Evolutionary conservation across 2,113 vertebrate genomes (phyloP), one percentile per base, ranked within the genome.

Genomic region (Lophotis ruficrista): DNA sequence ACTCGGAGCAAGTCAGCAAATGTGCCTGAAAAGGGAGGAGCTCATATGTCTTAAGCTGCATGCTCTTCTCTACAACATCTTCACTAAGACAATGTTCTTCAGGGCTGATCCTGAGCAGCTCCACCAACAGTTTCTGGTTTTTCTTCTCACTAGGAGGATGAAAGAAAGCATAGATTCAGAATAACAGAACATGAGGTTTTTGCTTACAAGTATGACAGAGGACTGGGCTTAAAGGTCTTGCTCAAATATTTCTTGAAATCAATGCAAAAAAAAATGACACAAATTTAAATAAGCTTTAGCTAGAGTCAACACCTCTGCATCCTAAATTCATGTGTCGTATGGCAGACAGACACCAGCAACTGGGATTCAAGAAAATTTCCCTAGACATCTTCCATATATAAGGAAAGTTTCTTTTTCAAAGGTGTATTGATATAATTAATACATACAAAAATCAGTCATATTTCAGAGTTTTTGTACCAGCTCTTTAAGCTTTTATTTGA

Each of bases 21-120:
- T 14, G 3, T 12, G 37, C 33, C 45, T 60, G 33, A 25, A n/a
- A 53, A 51, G 27, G 14, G 16, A 22, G 19, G 19, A 51, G 19
- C 37, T 66, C 0, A 1, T 21, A 18, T 0, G 0, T 23, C 38
- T 73, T 27, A 66, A 66, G 51, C 20, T 38, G 20, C 20, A 1
- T 10, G 6, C 7, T 12, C 30, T 60, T 68, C 38, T 27, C 10
- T 33, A 8, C 33, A 66, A 3, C 12, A 9, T 33, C 21, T 48
- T 41, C 9, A 4, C 25, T 16, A 23, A 21, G 45, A 48, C 9
- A 8, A 14, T 9, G 12, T 9, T 84, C 41, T 78, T 23, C 51
- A 60, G 66, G 43, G 28, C 33, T 79, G 53, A 73, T 9, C 16
- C 33, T 72, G 19, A 51, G 75, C 37, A n/a, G 53, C 20, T 45